Percentiles rank a stretch among this genome's conserved stretches.
These are phyloP conservation scores for Aspidiotus rigidus DNA, from an alignment of 2,888 invertebrate genomes.

Conservation along the genomic window DNA sequence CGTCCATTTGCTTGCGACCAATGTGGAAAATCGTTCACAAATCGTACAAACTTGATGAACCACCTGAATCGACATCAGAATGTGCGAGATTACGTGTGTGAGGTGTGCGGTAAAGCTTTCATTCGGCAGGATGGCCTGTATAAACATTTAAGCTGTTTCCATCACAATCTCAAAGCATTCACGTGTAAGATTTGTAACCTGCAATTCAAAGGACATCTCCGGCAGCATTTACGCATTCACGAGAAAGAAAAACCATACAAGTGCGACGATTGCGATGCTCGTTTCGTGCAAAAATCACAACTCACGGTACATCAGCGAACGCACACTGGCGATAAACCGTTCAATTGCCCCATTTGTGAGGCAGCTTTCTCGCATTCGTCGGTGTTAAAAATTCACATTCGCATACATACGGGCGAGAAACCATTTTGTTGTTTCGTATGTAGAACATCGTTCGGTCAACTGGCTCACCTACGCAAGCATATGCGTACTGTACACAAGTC, in stretches of 20 bases:
- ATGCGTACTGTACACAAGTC: conserved; percentile 76
- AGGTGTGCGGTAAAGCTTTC: conserved; percentile 70
- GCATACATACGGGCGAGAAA: conserved; percentile 76
- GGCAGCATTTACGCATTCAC: conserved; percentile 74
- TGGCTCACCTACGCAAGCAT: conserved; percentile 80
- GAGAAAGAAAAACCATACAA: conserved; percentile 64
- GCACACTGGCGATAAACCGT: conserved; percentile 77
- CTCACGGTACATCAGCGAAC: conserved; percentile 71
- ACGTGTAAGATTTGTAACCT: conserved; percentile 74
- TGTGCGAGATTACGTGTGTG: conserved; percentile 66
- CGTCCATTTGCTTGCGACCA: conserved; percentile 62
- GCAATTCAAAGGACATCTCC: conserved; percentile 67
- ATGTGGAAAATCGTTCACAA: conserved; percentile 62
- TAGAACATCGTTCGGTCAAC: conserved; percentile 64
- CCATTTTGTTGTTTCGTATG: conserved; percentile 54
- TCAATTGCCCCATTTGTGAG: conserved; percentile 69
- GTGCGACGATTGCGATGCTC: conserved; percentile 66
- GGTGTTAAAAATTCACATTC: conserved; percentile 70
- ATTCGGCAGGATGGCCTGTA: conserved; percentile 62
- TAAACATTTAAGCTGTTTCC: conserved; percentile 66
- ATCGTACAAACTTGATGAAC: conserved; percentile 50
- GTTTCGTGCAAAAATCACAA: conserved; percentile 75
- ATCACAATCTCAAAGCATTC: conserved; percentile 63
- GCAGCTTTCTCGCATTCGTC: conserved; percentile 75
- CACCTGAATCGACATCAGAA: conserved; percentile 57